phyloP scores from a whole-genome alignment of 1,140 invertebrate species.

The Drosophila elegans region DNA sequence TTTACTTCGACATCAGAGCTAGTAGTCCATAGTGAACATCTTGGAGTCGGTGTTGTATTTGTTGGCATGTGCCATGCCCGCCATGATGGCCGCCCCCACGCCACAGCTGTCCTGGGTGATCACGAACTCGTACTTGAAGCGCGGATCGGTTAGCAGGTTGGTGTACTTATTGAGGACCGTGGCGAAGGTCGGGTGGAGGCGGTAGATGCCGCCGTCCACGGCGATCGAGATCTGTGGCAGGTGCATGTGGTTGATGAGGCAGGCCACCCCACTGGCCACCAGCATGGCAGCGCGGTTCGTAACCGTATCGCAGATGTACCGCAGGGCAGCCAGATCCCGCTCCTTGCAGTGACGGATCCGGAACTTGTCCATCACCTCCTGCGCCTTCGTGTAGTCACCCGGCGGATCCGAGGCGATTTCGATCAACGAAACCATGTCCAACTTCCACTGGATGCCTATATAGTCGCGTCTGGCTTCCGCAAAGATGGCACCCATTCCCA shows the following conservation, averaged over 20 bases:
- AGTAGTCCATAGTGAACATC: slow-evolving; percentile 40
- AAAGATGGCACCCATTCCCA: slow-evolving; percentile 51
- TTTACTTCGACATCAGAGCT: not conserved
- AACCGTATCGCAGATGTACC: slow-evolving; percentile 95
- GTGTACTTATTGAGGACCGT: slow-evolving; percentile 29
- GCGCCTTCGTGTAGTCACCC: slow-evolving; percentile 92
- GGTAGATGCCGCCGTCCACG: slow-evolving; percentile 99
- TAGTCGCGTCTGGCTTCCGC: slow-evolving; percentile 41
- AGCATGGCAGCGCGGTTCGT: slow-evolving; percentile 96
- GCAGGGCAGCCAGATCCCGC: slow-evolving; percentile 93
- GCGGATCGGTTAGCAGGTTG: slow-evolving; percentile 5
- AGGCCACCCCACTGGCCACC: slow-evolving; percentile 93
- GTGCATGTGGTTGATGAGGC: slow-evolving; percentile 93
- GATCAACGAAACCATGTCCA: slow-evolving; percentile 97
- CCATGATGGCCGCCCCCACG: slow-evolving; percentile 63
- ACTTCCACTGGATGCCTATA: slow-evolving; percentile 82
- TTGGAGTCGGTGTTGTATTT: slow-evolving; percentile 30
- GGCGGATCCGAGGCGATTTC: slow-evolving; percentile 95
- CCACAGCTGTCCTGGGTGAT: slow-evolving; percentile 61
- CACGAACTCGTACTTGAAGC: slow-evolving; percentile 34
- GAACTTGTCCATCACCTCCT: slow-evolving; percentile 94
- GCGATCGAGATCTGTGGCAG: slow-evolving; percentile 95
- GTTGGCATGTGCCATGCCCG: slow-evolving; percentile 37
- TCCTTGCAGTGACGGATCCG: slow-evolving; percentile 91
- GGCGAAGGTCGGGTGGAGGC: slow-evolving; percentile 92